A percentile compares a stretch with the other conserved stretches of the same genome.
These are phyloP conservation scores for Nansenia antarctica DNA, from an alignment of 2,113 vertebrate genomes.

Conservation along the genomic window DNA sequence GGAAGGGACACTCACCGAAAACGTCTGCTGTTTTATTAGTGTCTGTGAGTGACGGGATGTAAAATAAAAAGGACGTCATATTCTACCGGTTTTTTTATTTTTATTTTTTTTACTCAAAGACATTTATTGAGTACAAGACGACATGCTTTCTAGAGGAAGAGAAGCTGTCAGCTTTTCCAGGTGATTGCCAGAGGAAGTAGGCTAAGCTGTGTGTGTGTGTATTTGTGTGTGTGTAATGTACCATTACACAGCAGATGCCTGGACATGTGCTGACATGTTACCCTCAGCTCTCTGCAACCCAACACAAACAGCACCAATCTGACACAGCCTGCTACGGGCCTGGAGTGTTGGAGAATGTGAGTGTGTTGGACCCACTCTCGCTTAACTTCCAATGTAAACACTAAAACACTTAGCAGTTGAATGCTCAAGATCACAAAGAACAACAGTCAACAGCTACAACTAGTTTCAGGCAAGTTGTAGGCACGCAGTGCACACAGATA, in stretches of 20 bases:
- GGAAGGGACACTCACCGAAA: too few species aligned
- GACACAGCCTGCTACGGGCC: neutral
- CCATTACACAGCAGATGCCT: neutral
- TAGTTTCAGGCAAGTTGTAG: neutral
- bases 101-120: neutral
- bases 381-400: neutral
- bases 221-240: neutral
- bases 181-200: slow-evolving; percentile 6
- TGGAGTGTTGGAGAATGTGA: neutral
- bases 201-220: neutral
- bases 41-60: too few species aligned
- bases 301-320: neutral
- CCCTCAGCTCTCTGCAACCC: neutral
- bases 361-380: neutral
- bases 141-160: too few species aligned
- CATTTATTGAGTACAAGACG: too few species aligned
- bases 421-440: neutral
- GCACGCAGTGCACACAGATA: neutral
- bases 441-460: neutral
- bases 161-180: too few species aligned
- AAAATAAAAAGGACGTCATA: too few species aligned
- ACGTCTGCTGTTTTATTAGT: too few species aligned
- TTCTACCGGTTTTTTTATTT: neutral
- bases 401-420: neutral
- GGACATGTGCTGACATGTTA: slow-evolving; percentile 6